These are phyloP conservation scores for Lepus americanus DNA, from an alignment of 2,113 vertebrate species.

Conservation along the genomic window DNA sequence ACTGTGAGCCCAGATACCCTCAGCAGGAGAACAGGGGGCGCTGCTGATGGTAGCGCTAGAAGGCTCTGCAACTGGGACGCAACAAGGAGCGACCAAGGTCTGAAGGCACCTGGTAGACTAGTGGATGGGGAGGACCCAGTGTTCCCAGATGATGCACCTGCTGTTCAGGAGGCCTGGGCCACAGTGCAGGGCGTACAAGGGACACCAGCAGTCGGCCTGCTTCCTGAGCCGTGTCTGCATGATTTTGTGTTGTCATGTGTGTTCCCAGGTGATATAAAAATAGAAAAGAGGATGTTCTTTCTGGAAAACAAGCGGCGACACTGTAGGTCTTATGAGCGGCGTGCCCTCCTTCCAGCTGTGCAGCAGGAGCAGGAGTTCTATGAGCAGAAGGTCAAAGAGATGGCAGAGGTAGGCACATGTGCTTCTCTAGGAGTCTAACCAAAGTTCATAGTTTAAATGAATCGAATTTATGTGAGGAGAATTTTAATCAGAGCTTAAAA, in stretches of 20 bases:
- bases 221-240: constrained; percentile 10
- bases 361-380: constrained; percentile 95
- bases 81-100: not conserved
- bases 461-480: not conserved
- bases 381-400: constrained; percentile 97
- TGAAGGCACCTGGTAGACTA: not conserved
- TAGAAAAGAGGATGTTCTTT: constrained; percentile 96
- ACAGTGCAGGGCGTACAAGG: no score
- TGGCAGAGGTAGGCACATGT: constrained; percentile 92
- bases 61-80: not conserved
- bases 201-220: no score
- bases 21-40: not conserved
- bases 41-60: not conserved
- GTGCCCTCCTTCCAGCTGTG: constrained; percentile 91
- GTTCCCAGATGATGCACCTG: not conserved
- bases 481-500: not conserved
- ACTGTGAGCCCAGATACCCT: not conserved
- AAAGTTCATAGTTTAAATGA: not conserved
- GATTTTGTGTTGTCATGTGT: constrained; percentile 54
- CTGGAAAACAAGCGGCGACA: constrained; percentile 96
- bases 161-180: no score
- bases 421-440: not conserved
- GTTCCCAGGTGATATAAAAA: constrained; percentile 92
- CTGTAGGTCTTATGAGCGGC: constrained; percentile 90
- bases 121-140: no score